Evolutionary conservation across 2,797 vertebrate species (phyloP), one percentile per base, ranked within the genome.

Genomic region (Austrolebias charrua): DNA sequence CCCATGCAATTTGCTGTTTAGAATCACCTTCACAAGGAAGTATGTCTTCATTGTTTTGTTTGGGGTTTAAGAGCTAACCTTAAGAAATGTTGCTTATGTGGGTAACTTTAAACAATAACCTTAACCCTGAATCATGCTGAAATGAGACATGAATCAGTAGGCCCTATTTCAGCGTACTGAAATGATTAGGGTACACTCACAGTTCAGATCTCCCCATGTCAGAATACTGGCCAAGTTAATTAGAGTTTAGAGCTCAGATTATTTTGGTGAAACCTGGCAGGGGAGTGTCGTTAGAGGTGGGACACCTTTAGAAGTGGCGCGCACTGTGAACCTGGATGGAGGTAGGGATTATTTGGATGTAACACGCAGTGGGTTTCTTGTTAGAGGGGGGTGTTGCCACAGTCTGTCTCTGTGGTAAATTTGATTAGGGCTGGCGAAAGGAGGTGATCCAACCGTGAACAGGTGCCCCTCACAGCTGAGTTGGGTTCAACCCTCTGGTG

Each of bases 391-490:
- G 84, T 15, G 79, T 81, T 49, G 57, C 82, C 85, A 76, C 88
- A 83, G 86, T 83, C 83, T 82, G 86, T 80, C 89, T 87, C 88
- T 79, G 82, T 87, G 87, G 90, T 89, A 85, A 88, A 91, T 89
- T 91, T 90, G 90, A 90, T 91, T 92, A 91, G 80, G 88, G 81
- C 83, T 82, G 87, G 88, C 84, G 83, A 90, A 85, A 81, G 86
- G 88, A 86, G 81, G 75, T 60, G 73, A 78, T 88, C 90, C 80
- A 65, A 71, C 86, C 28, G 86, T 85, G 90, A 92, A 91, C 92
- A 93, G 92, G 91, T 93, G 91, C 91, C 90, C 88, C 88, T 90
- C 89, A 88, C 92, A 90, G 91, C 80, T 73, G 84, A 88, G 66
- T 55, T 66, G 58, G 57, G 82, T 88, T 84, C 86, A 86, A 69